Conservation (phyloP, 2,888 invertebrate genomes). For the Anaspis maculata region DNA sequence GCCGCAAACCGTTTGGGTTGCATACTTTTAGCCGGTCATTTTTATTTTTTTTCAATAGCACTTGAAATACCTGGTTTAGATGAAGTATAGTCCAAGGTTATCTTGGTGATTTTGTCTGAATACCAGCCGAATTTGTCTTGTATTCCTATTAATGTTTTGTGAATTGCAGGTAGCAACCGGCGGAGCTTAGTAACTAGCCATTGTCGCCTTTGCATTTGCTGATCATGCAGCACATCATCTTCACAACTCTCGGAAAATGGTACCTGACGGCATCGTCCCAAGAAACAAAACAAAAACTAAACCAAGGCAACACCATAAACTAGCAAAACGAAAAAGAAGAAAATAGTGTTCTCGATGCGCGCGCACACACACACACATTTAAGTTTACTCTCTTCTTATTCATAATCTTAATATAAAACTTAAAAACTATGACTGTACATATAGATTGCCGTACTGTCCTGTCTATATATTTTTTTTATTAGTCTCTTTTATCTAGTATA, state of each 20-base stretch:
- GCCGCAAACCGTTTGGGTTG: no score
- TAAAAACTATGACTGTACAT: no score
- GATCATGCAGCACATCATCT: constrained; percentile 30
- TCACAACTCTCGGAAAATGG: constrained; percentile 22
- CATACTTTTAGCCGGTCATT: no score
- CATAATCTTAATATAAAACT: no score
- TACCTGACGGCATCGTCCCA: constrained; percentile 23
- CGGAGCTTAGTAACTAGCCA: constrained; percentile 38
- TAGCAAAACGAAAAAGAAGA: constrained; percentile 14
- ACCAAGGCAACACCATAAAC: constrained; percentile 2
- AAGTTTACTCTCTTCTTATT: no score
- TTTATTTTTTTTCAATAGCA: no score
- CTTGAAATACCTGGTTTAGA: no score
- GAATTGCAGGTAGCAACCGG: constrained; percentile 38
- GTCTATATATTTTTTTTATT: not conserved
- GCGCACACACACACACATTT: no score
- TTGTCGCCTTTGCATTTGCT: constrained; percentile 43
- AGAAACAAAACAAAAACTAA: constrained; percentile 16
- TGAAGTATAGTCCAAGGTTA: no score
- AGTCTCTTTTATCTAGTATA: not conserved
- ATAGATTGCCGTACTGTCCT: no score
- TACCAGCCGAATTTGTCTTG: no score
- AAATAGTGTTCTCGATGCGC: constrained; percentile 8
- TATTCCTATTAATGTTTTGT: constrained; percentile 2
- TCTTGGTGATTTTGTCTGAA: no score